These are phyloP conservation scores for Crocidura indochinensis DNA, from an alignment of 2,797 vertebrate genomes.

Conservation along the genomic window DNA sequence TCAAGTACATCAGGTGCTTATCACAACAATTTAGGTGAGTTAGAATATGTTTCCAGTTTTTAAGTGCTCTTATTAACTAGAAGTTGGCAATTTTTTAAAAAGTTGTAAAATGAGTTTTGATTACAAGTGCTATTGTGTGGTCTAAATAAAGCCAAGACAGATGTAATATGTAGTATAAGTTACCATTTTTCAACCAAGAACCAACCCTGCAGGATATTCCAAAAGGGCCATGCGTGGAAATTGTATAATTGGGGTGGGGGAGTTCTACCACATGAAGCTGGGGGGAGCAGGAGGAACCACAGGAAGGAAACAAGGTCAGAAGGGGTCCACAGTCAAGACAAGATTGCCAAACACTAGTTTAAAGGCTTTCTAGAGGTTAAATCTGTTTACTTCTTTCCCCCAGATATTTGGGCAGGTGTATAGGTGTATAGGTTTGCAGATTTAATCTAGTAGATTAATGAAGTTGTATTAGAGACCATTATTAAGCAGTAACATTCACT, in stretches of 20 bases:
- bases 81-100: neutral
- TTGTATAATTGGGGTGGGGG: no score
- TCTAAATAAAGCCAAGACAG: constrained; percentile 40
- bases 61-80: constrained; percentile 42
- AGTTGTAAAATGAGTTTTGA: constrained; percentile 27
- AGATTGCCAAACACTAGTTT: no score
- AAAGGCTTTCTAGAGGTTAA: constrained; percentile 26
- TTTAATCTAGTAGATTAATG: neutral
- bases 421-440: constrained; percentile 15
- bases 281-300: no score
- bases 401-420: neutral
- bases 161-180: constrained; percentile 27
- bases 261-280: no score
- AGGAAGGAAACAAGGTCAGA: no score
- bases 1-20: constrained; percentile 43
- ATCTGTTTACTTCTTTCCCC: neutral
- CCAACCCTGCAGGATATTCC: no score
- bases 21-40: constrained; percentile 37
- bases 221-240: no score
- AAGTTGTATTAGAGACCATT: neutral
- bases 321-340: no score
- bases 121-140: neutral
- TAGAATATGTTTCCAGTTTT: constrained; percentile 9
- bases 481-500: neutral
- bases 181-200: no score